These are phyloP conservation scores for Caenorhabditis sp. DNA, from an alignment of 2,888 invertebrate species.

Conservation along the genomic window DNA sequence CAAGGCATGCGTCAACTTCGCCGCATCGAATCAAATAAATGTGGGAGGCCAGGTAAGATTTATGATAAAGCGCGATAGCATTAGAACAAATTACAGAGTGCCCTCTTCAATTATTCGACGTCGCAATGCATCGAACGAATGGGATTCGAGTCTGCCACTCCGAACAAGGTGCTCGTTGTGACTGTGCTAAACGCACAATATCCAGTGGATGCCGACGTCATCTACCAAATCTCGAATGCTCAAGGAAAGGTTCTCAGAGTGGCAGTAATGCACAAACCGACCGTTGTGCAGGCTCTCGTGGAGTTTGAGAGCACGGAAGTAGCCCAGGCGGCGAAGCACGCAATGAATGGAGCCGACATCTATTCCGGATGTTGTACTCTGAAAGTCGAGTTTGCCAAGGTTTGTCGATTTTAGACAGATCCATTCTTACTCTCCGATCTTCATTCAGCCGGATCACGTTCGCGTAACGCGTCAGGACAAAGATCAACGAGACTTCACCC, in stretches of 20 bases:
- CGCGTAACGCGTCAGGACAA: conserved; percentile 73
- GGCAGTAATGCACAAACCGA: conserved; percentile 84
- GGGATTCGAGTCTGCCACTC: conserved; percentile 83
- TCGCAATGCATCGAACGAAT: conserved; percentile 68
- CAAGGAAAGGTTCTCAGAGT: conserved; percentile 96
- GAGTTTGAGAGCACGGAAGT: conserved; percentile 92
- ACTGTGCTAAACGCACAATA: conserved; percentile 98
- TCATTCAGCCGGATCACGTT: conserved; percentile 75
- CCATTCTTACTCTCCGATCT: too few relatives aligned
- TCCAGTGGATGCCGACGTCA: conserved; percentile 93
- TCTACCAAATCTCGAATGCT: conserved; percentile 95
- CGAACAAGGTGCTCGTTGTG: conserved; percentile 96
- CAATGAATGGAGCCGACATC: conserved; percentile 97
- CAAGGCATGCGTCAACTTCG: conserved; percentile 71
- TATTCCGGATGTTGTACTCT: conserved; percentile 99
- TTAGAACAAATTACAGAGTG: conserved; percentile 67
- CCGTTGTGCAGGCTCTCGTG: conserved; percentile 70
- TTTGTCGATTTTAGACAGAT: conserved; percentile 82
- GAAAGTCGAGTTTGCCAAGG: conserved; percentile 99
- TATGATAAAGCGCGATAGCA: too few relatives aligned
- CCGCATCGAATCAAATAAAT: conserved; percentile 78
- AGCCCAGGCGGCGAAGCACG: conserved; percentile 93
- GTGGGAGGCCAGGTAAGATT: conserved; percentile 78
- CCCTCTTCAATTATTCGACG: conserved; percentile 81
- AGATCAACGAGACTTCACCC: conserved; percentile 77